phyloP scores from a whole-genome alignment of 2,888 invertebrate species.

The Nymphalis urticae region DNA sequence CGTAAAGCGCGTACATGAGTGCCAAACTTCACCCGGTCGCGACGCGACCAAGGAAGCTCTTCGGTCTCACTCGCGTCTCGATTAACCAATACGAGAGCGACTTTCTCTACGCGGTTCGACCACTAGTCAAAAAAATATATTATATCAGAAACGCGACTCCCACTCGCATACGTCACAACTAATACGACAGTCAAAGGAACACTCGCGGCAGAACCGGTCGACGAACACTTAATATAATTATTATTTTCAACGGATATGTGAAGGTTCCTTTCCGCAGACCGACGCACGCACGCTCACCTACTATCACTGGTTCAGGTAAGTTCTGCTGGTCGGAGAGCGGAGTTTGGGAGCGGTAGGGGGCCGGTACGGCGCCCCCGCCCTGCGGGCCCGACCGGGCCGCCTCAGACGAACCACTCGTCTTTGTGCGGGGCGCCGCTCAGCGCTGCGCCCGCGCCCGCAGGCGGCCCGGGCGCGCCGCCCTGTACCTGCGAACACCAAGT shows the following conservation, averaged over 20 bases:
- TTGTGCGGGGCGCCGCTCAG: conserved; percentile 91
- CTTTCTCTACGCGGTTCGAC: conserved; percentile 34
- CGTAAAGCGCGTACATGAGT: conserved; percentile 19
- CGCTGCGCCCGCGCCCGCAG: conserved; percentile 96
- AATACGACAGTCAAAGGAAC: conserved; percentile 36
- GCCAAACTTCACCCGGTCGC: conserved; percentile 8
- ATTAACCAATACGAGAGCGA: conserved; percentile 20
- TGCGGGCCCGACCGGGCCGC: conserved; percentile 71
- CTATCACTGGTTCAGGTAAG: conserved; percentile 17
- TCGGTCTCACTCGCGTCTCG: conserved; percentile 16
- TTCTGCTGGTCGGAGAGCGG: conserved; percentile 4
- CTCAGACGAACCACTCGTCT: conserved; percentile 95
- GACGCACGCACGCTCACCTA: conserved; percentile 30
- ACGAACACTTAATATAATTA: conserved; percentile 30
- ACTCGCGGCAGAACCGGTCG: conserved; percentile 36
- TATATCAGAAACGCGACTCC: conserved; percentile 29
- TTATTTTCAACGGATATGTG: conserved; percentile 39
- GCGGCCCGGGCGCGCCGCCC: conserved; percentile 92
- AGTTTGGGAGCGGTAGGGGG: conserved; percentile 51
- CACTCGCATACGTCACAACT: conserved; percentile 24
- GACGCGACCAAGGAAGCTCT: conserved; percentile 11
- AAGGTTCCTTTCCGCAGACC: conserved; percentile 30
- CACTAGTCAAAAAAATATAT: conserved; percentile 31
- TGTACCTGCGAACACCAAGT: conserved; percentile 41
- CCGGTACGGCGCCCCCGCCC: conserved; percentile 70